phyloP scores from a whole-genome alignment of 2,888 invertebrate genomes.

The Penaeus monodon region DNA sequence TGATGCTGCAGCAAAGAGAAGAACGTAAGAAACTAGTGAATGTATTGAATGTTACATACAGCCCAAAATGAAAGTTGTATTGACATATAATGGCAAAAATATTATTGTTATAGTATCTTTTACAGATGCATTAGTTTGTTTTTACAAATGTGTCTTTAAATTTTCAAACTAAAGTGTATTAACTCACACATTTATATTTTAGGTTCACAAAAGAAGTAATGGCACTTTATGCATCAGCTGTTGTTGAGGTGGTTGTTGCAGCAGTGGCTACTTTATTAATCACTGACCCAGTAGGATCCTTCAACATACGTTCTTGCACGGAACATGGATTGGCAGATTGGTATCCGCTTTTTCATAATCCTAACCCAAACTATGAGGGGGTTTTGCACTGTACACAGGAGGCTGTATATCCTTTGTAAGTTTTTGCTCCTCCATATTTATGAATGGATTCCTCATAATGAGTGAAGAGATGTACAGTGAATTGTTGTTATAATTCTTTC shows the following conservation, averaged over 20 bases:
- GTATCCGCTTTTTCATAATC: conserved; percentile 96
- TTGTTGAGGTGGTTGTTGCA: conserved; percentile 84
- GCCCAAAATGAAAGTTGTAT: no score
- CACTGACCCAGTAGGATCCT: conserved; percentile 84
- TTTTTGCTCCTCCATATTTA: conserved; percentile 65
- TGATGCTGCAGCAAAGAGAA: conserved; percentile 69
- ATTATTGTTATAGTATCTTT: neutral
- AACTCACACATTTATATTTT: conserved; percentile 33
- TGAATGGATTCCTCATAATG: neutral
- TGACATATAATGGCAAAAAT: neutral
- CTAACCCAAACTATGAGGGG: conserved; percentile 89
- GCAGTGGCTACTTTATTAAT: conserved; percentile 83
- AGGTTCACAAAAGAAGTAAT: conserved; percentile 84
- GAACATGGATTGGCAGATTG: conserved; percentile 84
- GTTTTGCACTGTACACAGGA: conserved; percentile 96
- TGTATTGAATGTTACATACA: neutral
- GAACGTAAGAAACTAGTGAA: conserved; percentile 67
- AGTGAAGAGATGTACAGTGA: no score
- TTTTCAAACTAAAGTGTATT: conserved; percentile 5
- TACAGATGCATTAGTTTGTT: neutral
- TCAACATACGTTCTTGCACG: conserved; percentile 74
- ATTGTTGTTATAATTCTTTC: neutral
- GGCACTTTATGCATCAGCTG: conserved; percentile 84
- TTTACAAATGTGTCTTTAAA: neutral
- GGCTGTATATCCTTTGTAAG: conserved; percentile 96